Percentiles rank a stretch among this genome's conserved stretches.
Evolutionary conservation across 2,888 invertebrate species (phyloP).

Genomic region (Lottia scabra): DNA sequence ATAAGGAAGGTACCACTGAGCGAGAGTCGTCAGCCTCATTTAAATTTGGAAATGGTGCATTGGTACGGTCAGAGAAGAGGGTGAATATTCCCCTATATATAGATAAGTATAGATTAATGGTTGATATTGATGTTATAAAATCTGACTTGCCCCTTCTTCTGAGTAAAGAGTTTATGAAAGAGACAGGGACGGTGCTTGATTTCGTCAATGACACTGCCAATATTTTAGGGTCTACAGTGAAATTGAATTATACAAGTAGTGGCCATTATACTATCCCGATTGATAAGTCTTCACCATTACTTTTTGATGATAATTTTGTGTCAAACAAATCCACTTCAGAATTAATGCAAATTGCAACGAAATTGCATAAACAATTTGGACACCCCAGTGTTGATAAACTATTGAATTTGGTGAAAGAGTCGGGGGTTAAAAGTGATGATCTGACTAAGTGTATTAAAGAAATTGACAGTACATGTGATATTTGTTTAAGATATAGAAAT

Average conservation of each 20-base stretch:
- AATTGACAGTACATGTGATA: constrained; percentile 23
- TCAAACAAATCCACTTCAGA: neutral
- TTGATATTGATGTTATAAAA: neutral
- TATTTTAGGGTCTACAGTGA: neutral
- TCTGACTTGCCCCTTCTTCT: neutral
- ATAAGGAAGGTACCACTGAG: neutral
- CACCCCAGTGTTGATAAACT: constrained; percentile 31
- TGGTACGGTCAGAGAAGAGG: neutral
- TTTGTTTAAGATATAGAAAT: constrained; percentile 10
- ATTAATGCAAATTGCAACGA: constrained; percentile 22
- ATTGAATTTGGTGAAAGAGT: constrained; percentile 26
- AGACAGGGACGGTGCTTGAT: neutral
- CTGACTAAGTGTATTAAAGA: constrained; percentile 20
- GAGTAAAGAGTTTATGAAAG: neutral
- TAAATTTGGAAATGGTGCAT: neutral
- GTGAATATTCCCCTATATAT: neutral
- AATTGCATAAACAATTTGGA: constrained; percentile 39
- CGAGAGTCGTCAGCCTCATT: neutral
- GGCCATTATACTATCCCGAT: neutral
- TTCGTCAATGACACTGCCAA: neutral
- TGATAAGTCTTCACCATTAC: too few relatives aligned
- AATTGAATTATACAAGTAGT: neutral
- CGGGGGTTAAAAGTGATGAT: constrained; percentile 20
- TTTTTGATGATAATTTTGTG: too few relatives aligned
- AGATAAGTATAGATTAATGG: neutral